These are phyloP conservation scores for Drosophila bunnanda DNA, from an alignment of 2,888 invertebrate genomes.

Conservation along the genomic window DNA sequence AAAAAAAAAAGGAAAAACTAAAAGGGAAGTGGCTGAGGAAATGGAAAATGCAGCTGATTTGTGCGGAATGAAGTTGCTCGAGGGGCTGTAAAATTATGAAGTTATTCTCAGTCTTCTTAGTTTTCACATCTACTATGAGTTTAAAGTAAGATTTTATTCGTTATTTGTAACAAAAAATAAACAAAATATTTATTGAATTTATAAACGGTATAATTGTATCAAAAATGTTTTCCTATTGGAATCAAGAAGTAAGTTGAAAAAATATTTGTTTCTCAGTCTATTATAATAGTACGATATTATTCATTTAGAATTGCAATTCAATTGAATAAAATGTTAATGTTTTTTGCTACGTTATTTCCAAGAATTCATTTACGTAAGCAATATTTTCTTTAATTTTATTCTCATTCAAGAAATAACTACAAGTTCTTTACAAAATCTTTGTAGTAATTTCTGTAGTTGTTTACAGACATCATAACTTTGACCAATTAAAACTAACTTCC, in stretches of 20 bases:
- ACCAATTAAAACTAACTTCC: not conserved
- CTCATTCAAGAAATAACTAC: not conserved
- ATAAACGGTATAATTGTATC: too few relatives aligned
- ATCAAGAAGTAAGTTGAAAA: not conserved
- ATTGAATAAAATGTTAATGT: too few relatives aligned
- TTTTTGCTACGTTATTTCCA: too few relatives aligned
- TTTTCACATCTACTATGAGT: not conserved
- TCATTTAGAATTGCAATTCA: too few relatives aligned
- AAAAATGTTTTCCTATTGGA: not conserved
- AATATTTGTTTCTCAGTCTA: not conserved
- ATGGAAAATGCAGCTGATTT: constrained; percentile 20
- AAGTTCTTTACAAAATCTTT: not conserved
- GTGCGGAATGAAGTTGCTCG: constrained; percentile 1
- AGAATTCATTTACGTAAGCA: too few relatives aligned
- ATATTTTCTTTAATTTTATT: too few relatives aligned
- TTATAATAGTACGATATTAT: too few relatives aligned
- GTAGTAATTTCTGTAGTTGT: not conserved
- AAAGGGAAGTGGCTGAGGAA: constrained; percentile 3
- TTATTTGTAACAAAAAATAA: not conserved
- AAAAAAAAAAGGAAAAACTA: not conserved
- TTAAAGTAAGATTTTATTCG: not conserved
- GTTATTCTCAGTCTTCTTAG: not conserved
- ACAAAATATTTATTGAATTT: not conserved
- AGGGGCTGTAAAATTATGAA: not conserved
- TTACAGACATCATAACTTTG: too few relatives aligned